Conservation (phyloP, 2,888 invertebrate species). For the Mayetiola destructor region DNA sequence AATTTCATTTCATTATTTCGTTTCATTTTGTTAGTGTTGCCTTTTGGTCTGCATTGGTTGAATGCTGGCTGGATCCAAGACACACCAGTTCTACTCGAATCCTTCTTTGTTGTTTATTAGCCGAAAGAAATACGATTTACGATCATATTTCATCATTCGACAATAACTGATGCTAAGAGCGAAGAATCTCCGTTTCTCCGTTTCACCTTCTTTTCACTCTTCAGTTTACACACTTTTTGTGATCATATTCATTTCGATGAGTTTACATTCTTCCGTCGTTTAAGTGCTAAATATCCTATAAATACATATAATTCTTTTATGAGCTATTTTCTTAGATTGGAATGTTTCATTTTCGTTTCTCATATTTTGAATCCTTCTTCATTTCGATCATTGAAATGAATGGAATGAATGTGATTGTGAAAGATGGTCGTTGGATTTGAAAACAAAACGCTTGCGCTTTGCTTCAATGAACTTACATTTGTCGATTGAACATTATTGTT, state of each 20-base stretch:
- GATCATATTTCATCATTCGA: constrained; percentile 10
- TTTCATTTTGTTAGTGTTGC: not conserved
- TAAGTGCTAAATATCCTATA: constrained; percentile 6
- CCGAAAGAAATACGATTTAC: constrained; percentile 9
- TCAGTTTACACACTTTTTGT: not conserved
- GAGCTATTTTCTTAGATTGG: not conserved
- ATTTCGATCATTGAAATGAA: no score
- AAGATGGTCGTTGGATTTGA: not conserved
- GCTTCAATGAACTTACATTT: no score
- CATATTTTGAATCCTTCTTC: no score
- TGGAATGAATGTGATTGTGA: not conserved
- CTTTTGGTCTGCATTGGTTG: not conserved
- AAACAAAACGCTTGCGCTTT: no score
- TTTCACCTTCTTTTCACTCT: not conserved
- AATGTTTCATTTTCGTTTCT: not conserved
- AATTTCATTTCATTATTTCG: not conserved
- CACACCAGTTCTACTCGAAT: no score
- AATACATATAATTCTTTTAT: constrained; percentile 5
- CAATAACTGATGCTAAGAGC: no score
- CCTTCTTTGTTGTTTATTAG: no score
- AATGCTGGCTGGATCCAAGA: no score
- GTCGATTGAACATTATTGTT: no score
- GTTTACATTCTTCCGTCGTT: constrained; percentile 9
- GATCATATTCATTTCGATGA: no score
- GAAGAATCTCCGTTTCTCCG: not conserved